Conservation (phyloP, 2,113 vertebrate species). For the Carollia perspicillata region DNA sequence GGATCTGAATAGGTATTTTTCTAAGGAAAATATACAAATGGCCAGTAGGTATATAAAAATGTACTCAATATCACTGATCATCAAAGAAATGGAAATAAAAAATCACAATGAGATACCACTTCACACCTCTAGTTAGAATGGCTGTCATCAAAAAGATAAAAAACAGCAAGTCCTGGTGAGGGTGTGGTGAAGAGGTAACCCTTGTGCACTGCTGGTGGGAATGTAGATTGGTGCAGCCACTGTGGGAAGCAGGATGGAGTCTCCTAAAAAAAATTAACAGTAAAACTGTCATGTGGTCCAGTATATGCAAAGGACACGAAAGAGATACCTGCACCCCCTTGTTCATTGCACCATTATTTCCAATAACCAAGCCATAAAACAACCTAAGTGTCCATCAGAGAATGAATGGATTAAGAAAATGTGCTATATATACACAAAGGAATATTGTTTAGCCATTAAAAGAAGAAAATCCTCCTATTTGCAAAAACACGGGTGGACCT, state of each 20-base stretch:
- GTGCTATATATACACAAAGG: not conserved
- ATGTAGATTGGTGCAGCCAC: not conserved
- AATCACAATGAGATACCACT: not conserved
- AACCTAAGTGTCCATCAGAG: not conserved
- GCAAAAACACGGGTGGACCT: not conserved
- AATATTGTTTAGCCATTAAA: not conserved
- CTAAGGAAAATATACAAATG: no score
- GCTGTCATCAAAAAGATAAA: not conserved
- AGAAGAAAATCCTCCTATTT: not conserved
- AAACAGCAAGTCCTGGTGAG: not conserved
- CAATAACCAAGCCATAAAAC: not conserved
- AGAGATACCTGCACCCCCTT: not conserved
- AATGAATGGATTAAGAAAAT: not conserved
- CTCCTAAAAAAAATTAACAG: not conserved
- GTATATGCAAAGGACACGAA: not conserved
- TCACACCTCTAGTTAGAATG: not conserved
- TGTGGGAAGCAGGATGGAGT: not conserved
- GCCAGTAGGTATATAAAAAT: no score
- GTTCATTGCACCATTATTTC: not conserved
- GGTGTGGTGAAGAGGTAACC: not conserved
- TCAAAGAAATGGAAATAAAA: no score
- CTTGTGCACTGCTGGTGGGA: not conserved
- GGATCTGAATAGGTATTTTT: no score
- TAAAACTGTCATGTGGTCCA: not conserved
- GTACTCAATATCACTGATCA: no score